Base-by-base conservation (phyloP, 2,888 invertebrate species). In the Synergus gifuensis region DNA sequence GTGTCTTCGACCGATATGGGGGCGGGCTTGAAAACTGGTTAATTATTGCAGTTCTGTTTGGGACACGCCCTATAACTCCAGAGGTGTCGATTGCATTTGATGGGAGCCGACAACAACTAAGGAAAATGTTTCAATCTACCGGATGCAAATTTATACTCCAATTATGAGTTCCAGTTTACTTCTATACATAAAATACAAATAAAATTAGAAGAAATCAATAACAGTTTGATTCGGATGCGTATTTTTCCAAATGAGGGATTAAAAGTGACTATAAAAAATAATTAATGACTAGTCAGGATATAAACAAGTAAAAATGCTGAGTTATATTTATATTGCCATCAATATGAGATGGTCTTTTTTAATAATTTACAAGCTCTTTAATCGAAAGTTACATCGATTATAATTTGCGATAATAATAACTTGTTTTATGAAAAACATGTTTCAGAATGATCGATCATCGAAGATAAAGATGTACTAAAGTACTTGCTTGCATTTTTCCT, bases 11-110 rank as follows among this genome's bases (percentile, higher is more conserved):
- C 76, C 18, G 63, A 76, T 76, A 69, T 9, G 77, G 78, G 78
- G 81, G 80, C 82, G 77, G 81, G 79, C 73, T 81, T 80, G 81
- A 84, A 82, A 84, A 83, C 81, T 77, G 79, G 84, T 84, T 82
- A 84, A 84, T 83, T 84, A 84, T 81, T 77, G 81, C 81, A 84
- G 76, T 84, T 83, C 83, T 83, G 82, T 81, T 83, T 79, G 49
- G 81, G 82, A 82, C 83, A 84, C 81, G 81, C 82, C 83, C 79
- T 81, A 80, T 28, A 28, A 80, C 81, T 79, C 80, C 78, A 79
- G 77, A 81, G 80, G 82, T 80, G 82, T 76, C 81, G 82, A 83
- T 82, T 81, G 81, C 83, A 79, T 60, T 76, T 80, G 82, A 83
- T 81, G 81, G 80, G 82, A 83, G 28, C 69, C 49, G 69, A 69